Conservation (phyloP, 2,797 vertebrate genomes). For the Amazona finschi region DNA sequence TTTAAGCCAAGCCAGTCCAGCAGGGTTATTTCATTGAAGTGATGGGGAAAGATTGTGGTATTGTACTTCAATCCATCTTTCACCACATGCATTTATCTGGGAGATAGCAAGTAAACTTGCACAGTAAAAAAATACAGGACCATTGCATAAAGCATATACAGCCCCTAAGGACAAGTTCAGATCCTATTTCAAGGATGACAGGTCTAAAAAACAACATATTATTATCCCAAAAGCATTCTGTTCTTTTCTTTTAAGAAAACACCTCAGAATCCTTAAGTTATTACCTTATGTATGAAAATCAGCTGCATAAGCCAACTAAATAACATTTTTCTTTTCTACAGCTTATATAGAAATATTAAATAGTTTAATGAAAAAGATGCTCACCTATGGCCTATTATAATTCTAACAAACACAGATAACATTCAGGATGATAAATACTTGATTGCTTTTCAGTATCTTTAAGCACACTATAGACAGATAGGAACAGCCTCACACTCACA, state of each 20-base stretch:
- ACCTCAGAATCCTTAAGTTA: neutral
- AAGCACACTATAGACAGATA: too few species aligned
- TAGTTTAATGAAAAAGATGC: neutral
- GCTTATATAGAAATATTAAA: neutral
- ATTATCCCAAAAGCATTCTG: neutral
- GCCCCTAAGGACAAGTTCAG: neutral
- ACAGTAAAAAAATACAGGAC: neutral
- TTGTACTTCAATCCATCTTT: neutral
- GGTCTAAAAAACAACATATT: neutral
- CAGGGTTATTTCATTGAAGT: neutral
- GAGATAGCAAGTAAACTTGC: neutral
- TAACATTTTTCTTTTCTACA: neutral
- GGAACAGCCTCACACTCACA: too few species aligned
- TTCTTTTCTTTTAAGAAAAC: neutral
- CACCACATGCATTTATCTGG: neutral
- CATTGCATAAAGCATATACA: neutral
- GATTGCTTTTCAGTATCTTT: neutral
- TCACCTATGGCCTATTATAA: neutral
- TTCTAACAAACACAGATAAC: neutral
- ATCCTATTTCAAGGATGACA: neutral
- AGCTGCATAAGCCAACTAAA: neutral
- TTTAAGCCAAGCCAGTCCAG: neutral
- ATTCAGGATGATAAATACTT: neutral
- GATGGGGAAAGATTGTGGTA: neutral
- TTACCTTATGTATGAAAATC: neutral